Conservation (phyloP, 2,888 invertebrate genomes). For the Gari tellinella region DNA sequence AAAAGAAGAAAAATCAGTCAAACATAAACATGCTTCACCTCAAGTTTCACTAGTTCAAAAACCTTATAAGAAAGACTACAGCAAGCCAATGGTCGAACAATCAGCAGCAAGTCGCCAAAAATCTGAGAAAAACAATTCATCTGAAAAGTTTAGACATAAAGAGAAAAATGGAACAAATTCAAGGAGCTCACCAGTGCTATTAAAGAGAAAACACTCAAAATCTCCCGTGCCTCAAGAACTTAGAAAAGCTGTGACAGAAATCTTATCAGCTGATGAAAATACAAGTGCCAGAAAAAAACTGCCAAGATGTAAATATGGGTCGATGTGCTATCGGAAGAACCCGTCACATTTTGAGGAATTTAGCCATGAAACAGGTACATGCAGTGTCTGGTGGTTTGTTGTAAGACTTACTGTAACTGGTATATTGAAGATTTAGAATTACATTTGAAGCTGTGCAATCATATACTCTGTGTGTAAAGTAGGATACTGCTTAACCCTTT, state of each 20-base stretch:
- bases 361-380: conserved; percentile 88
- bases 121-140: background rate
- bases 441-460: too few species aligned
- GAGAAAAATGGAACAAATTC: background rate
- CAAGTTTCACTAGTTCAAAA: conserved; percentile 16
- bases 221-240: conserved; percentile 33
- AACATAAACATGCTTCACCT: background rate
- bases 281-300: conserved; percentile 21
- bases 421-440: too few species aligned
- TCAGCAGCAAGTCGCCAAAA: background rate
- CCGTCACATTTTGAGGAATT: conserved; percentile 93
- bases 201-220: conserved; percentile 39
- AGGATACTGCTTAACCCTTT: too few species aligned
- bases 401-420: too few species aligned
- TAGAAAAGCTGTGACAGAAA: conserved; percentile 53
- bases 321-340: conserved; percentile 92
- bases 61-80: conserved; percentile 44
- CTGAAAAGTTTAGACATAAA: background rate
- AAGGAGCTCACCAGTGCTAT: background rate
- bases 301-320: conserved; percentile 89
- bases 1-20: too few species aligned
- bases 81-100: conserved; percentile 19
- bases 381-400: too few species aligned
- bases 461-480: too few species aligned
- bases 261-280: conserved; percentile 26